Percentiles rank a stretch among this genome's conserved stretches.
Evolutionary conservation across 2,888 invertebrate genomes (phyloP).

Genomic region (Aromia moschata): DNA sequence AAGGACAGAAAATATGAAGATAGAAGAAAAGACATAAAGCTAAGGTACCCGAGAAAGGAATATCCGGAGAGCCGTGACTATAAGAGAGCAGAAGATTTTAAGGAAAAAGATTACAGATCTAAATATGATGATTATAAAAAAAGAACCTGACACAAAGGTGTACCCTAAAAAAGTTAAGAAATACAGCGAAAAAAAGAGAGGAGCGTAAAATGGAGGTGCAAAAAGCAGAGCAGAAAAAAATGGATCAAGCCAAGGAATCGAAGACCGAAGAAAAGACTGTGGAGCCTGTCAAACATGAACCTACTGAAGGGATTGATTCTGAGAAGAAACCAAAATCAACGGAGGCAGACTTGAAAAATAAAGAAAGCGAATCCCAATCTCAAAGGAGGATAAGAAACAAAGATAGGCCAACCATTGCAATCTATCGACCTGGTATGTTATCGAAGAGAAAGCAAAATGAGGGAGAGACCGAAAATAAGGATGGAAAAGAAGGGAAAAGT

Average conservation of each 20-base stretch:
- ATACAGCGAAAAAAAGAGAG: constrained; percentile 61
- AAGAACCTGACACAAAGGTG: constrained; percentile 43
- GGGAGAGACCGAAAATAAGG: constrained; percentile 57
- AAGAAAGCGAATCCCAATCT: constrained; percentile 36
- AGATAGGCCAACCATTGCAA: constrained; percentile 88
- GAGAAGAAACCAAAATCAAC: constrained; percentile 18
- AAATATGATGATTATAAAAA: constrained; percentile 50
- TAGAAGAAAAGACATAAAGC: constrained; percentile 51
- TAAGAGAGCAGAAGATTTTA: constrained; percentile 44
- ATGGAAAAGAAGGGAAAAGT: constrained; percentile 34
- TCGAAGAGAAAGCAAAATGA: constrained; percentile 74
- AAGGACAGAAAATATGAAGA: constrained; percentile 57
- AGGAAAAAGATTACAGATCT: constrained; percentile 42
- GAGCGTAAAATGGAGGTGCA: constrained; percentile 59
- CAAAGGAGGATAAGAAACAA: constrained; percentile 68
- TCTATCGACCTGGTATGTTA: constrained; percentile 92
- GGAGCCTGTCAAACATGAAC: constrained; percentile 17
- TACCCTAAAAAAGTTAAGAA: constrained; percentile 55
- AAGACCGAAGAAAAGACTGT: constrained; percentile 26
- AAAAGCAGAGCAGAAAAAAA: constrained; percentile 53
- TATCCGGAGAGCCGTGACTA: constrained; percentile 50
- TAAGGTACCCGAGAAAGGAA: constrained; percentile 53
- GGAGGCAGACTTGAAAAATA: constrained; percentile 35
- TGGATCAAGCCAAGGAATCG: constrained; percentile 39
- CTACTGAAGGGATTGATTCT: constrained; percentile 18